These are phyloP conservation scores for Scarus forsteni DNA, from an alignment of 2,797 vertebrate species.

Conservation along the genomic window DNA sequence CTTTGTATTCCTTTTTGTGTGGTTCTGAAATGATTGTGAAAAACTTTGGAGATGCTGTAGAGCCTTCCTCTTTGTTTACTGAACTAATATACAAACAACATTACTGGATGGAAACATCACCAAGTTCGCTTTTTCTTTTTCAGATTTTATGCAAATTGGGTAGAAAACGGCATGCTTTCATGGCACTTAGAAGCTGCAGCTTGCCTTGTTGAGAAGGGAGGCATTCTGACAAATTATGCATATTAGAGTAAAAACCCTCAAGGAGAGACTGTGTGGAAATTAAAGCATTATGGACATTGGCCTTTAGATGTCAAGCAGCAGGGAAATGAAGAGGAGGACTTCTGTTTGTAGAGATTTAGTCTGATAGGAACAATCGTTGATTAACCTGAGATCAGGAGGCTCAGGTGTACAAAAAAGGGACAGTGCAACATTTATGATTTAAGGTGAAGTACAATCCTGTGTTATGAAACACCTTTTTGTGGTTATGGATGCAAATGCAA, in stretches of 20 bases:
- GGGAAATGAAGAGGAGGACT: neutral
- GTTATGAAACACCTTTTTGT: no score
- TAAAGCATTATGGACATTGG: neutral
- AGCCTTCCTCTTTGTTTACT: neutral
- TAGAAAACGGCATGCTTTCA: neutral
- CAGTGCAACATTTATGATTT: neutral
- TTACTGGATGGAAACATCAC: neutral
- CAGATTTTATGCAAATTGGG: neutral
- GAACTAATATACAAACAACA: neutral
- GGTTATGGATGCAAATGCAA: no score
- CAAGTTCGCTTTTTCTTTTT: neutral
- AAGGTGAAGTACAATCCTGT: neutral
- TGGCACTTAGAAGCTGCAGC: neutral
- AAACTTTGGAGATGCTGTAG: neutral
- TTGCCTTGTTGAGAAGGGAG: no score
- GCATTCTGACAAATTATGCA: neutral
- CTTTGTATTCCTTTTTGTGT: neutral
- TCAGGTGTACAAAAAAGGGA: neutral
- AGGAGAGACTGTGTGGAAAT: neutral
- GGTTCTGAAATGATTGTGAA: neutral
- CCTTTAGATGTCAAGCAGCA: neutral
- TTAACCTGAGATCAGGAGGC: no score
- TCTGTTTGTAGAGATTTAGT: neutral
- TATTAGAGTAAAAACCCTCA: neutral
- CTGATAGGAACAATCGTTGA: neutral